Conservation (phyloP, 2,797 vertebrate genomes). For the Cephalopachus bancanus region DNA sequence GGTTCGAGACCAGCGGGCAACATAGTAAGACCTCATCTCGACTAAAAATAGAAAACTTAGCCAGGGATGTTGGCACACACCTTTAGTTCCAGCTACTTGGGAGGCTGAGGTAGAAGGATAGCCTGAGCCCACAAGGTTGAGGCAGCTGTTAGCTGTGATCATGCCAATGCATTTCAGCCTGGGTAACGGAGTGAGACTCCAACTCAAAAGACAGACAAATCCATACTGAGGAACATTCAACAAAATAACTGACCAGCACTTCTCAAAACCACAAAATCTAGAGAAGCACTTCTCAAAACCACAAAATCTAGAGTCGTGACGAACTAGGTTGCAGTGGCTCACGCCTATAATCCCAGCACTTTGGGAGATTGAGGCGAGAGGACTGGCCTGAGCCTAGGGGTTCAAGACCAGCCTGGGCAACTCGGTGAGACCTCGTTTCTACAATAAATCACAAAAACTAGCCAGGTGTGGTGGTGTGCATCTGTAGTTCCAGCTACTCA, state of each 20-base stretch:
- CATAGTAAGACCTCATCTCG: background rate
- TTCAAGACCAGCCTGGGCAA: background rate
- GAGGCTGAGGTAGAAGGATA: background rate
- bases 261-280: too few species aligned
- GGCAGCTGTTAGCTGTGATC: background rate
- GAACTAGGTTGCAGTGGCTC: too few species aligned
- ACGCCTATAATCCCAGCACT: too few species aligned
- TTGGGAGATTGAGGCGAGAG: background rate
- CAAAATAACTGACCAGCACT: too few species aligned
- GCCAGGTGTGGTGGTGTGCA: background rate
- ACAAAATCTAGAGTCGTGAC: too few species aligned
- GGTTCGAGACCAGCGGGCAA: background rate
- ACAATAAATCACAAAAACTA: background rate
- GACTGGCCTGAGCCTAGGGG: background rate
- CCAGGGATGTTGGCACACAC: fast-evolving
- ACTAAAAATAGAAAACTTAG: background rate
- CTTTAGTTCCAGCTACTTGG: background rate
- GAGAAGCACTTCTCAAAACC: too few species aligned
- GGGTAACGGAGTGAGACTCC: background rate
- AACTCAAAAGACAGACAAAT: background rate
- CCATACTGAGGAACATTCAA: too few species aligned
- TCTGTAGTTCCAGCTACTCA: background rate
- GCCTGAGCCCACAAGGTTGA: background rate
- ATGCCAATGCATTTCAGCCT: background rate
- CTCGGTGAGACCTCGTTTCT: background rate